phyloP scores from a whole-genome alignment of 2,888 invertebrate genomes.

The Orchesellides sinensis region DNA sequence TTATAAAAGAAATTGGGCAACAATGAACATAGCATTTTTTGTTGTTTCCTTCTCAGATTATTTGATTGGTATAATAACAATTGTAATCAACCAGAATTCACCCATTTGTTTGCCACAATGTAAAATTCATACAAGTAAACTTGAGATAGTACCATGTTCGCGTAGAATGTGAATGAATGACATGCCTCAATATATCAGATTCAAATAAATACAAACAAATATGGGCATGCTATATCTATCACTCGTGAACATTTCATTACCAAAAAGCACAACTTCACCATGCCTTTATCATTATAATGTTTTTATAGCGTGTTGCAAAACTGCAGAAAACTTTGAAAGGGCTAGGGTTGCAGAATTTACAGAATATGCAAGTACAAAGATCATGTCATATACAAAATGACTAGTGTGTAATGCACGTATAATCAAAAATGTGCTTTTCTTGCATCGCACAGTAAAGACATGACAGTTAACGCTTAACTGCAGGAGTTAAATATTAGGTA shows the following conservation, averaged over 20 bases:
- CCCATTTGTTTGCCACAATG: too few species aligned
- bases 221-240: background rate
- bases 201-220: too few species aligned
- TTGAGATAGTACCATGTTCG: background rate
- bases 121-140: too few species aligned
- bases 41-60: too few species aligned
- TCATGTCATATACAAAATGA: background rate
- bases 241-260: background rate
- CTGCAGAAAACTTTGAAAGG: slow-evolving; percentile 4
- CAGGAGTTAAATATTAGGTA: too few species aligned
- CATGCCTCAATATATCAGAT: too few species aligned
- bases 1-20: too few species aligned
- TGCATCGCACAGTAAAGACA: too few species aligned
- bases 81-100: too few species aligned
- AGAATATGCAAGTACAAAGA: background rate
- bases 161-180: background rate
- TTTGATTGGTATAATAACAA: too few species aligned
- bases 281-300: background rate
- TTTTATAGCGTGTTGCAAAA: background rate
- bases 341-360: background rate
- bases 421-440: background rate
- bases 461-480: too few species aligned
- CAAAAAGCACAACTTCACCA: background rate
- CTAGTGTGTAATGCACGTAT: background rate
- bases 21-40: too few species aligned